These are phyloP conservation scores for Acrocera orbiculus DNA, from an alignment of 2,888 invertebrate species.

Conservation along the genomic window DNA sequence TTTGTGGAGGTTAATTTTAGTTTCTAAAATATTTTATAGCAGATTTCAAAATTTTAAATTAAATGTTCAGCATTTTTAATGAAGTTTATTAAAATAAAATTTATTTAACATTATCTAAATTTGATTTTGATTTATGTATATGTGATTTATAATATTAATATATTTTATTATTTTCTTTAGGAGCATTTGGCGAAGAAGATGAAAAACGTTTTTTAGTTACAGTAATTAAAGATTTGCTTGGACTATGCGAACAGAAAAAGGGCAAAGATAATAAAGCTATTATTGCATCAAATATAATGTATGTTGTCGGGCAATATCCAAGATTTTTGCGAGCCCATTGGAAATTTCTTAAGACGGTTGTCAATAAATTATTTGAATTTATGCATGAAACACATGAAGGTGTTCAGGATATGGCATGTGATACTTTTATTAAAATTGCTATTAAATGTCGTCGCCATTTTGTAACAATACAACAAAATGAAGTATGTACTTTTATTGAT, in stretches of 20 bases:
- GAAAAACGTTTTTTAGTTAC: conserved; percentile 97
- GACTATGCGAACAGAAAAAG: conserved; percentile 94
- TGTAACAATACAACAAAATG: conserved; percentile 89
- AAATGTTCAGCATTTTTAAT: no score
- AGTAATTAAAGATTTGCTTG: conserved; percentile 93
- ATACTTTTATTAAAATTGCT: conserved; percentile 99
- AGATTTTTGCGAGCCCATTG: conserved; percentile 97
- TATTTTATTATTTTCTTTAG: conserved; percentile 15
- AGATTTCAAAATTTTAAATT: no score
- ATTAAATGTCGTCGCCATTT: conserved; percentile 96
- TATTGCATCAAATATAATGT: conserved; percentile 99
- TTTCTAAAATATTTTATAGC: no score
- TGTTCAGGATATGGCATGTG: conserved; percentile 99
- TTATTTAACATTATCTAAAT: no score
- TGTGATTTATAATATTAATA: no score
- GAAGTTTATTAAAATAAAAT: no score
- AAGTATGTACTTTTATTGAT: conserved; percentile 94
- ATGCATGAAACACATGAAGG: conserved; percentile 99
- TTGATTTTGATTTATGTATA: no score
- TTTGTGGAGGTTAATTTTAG: no score
- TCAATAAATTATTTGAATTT: conserved; percentile 99
- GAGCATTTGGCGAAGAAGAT: conserved; percentile 96
- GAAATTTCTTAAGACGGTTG: conserved; percentile 99
- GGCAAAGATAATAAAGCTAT: conserved; percentile 98
- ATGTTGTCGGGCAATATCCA: conserved; percentile 99